Conservation (phyloP, 2,113 vertebrate genomes). For the Romanogobio albipinnatus region DNA sequence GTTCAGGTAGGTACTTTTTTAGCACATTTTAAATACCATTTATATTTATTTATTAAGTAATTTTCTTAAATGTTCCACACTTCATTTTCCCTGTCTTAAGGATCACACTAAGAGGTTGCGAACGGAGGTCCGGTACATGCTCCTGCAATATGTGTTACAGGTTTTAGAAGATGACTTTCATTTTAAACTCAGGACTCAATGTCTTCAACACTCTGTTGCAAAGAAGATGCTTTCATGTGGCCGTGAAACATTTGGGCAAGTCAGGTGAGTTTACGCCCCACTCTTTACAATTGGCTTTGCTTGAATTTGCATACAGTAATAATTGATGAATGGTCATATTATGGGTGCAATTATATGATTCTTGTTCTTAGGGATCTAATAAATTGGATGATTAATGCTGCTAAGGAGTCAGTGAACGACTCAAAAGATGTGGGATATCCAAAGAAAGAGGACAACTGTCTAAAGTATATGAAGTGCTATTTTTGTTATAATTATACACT, state of each 20-base stretch:
- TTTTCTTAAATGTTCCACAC: neutral
- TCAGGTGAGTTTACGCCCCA: constrained; percentile 77
- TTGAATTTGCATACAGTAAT: neutral
- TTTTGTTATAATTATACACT: constrained; percentile 5
- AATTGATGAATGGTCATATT: neutral
- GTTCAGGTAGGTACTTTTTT: constrained; percentile 77
- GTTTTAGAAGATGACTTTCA: constrained; percentile 92
- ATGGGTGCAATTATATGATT: neutral
- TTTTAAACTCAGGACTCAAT: constrained; percentile 66
- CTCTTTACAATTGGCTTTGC: neutral
- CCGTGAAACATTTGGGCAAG: constrained; percentile 72
- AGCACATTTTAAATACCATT: neutral
- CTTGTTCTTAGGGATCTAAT: constrained; percentile 82
- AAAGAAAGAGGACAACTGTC: constrained; percentile 65
- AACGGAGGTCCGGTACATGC: constrained; percentile 74
- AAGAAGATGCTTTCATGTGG: constrained; percentile 86
- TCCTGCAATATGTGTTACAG: constrained; percentile 88
- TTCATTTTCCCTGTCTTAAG: constrained; percentile 42
- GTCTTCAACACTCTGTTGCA: constrained; percentile 80
- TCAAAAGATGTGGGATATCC: constrained; percentile 38
- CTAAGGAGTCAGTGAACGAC: constrained; percentile 69
- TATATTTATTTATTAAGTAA: neutral
- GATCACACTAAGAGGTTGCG: constrained; percentile 47
- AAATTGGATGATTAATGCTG: constrained; percentile 82
- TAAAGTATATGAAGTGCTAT: constrained; percentile 62